Evolutionary conservation across 2,113 vertebrate genomes (phyloP).

Genomic region (Myiopsitta monachus): DNA sequence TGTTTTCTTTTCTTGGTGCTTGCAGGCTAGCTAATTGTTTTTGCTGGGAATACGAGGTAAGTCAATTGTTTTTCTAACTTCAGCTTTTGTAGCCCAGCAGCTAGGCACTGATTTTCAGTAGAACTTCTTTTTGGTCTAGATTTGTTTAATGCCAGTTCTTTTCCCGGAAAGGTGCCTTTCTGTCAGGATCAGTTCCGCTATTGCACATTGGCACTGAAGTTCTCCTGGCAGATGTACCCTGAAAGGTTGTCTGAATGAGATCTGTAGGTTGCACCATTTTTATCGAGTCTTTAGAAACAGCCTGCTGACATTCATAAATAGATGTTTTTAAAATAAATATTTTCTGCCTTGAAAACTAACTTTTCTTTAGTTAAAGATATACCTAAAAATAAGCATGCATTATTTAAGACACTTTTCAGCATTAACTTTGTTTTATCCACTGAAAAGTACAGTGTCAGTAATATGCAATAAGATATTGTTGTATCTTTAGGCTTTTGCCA

Average conservation of each 20-base stretch:
- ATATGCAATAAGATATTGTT: neutral
- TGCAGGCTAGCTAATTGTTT: neutral
- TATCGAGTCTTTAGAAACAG: neutral
- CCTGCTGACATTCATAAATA: neutral
- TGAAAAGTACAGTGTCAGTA: neutral
- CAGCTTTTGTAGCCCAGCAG: neutral
- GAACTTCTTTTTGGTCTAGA: neutral
- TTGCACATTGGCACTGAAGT: accelerated
- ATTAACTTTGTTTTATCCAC: neutral
- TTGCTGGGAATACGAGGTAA: neutral
- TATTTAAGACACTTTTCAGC: neutral
- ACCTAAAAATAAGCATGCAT: neutral
- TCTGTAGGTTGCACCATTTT: neutral
- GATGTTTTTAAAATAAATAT: neutral
- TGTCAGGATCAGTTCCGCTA: neutral
- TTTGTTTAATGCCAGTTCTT: neutral
- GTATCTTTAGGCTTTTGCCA: neutral
- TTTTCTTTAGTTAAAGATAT: neutral
- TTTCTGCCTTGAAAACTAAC: neutral
- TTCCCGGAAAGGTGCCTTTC: neutral
- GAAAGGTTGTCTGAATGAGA: neutral
- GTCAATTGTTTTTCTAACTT: neutral
- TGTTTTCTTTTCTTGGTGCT: neutral
- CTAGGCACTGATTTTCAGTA: neutral
- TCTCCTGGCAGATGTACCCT: neutral